Percentiles rank a stretch among this genome's conserved stretches.
Conservation (phyloP, 2,888 invertebrate genomes). For the Elmis aenea region DNA sequence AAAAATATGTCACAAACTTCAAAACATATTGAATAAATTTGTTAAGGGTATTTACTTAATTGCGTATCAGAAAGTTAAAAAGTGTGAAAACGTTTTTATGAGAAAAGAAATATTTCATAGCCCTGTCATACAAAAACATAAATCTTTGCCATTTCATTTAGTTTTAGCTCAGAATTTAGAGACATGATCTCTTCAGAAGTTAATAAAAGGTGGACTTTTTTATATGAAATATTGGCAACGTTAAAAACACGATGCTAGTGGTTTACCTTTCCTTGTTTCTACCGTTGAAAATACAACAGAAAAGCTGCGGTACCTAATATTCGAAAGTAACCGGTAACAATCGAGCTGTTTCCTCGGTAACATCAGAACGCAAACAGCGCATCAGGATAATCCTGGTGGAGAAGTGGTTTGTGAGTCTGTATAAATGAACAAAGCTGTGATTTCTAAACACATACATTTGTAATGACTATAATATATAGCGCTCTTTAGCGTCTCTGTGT, state of each 20-base stretch:
- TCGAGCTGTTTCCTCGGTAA: constrained; percentile 26
- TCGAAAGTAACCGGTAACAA: constrained; percentile 19
- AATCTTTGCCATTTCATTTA: constrained; percentile 16
- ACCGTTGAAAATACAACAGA: constrained; percentile 4
- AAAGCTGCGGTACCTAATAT: constrained; percentile 9
- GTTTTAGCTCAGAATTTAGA: constrained; percentile 10
- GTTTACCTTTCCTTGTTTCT: constrained; percentile 9
- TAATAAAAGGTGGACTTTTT: no score
- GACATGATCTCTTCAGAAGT: not conserved
- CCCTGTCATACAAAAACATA: no score
- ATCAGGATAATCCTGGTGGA: constrained; percentile 27
- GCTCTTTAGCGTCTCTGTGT: not conserved
- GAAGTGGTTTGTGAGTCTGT: constrained; percentile 22
- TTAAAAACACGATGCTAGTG: no score
- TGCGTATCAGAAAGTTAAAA: no score
- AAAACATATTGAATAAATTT: no score
- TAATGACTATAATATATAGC: constrained; percentile 10
- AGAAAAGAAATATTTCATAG: no score
- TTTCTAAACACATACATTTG: constrained; percentile 7
- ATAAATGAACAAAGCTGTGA: constrained; percentile 21
- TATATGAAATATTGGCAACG: no score
- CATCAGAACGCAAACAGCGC: constrained; percentile 25
- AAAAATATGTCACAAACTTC: no score
- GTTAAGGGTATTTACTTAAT: no score
- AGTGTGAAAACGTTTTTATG: no score